phyloP scores from a whole-genome alignment of 2,113 vertebrate species.

The Acrocephalus kingi region DNA sequence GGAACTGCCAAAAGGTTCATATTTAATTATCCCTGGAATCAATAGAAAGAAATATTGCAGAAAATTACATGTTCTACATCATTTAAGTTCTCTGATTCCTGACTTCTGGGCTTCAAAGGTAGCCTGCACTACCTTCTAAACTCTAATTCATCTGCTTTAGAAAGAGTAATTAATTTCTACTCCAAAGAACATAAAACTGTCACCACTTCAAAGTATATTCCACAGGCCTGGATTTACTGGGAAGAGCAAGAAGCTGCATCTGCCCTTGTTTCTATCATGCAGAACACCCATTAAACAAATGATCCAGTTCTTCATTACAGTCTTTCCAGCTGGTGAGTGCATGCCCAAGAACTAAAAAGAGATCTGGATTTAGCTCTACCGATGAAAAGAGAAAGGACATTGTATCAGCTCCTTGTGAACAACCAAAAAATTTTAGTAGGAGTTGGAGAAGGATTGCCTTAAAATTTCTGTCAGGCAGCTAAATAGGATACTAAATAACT shows the following conservation, averaged over 20 bases:
- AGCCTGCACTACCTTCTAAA: not conserved
- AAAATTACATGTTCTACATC: slow-evolving; percentile 12
- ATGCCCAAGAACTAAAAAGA: not conserved
- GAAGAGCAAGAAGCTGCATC: not conserved
- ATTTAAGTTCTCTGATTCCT: slow-evolving; percentile 8
- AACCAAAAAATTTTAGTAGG: not conserved
- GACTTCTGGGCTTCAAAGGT: not conserved
- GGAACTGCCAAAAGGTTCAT: not conserved
- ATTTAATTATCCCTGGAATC: slow-evolving; percentile 29
- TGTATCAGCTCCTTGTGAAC: not conserved
- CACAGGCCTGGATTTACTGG: slow-evolving; percentile 5
- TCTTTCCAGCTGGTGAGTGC: not conserved
- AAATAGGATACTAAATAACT: not conserved
- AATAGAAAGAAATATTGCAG: not conserved
- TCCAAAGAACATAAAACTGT: not conserved
- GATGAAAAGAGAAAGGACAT: not conserved
- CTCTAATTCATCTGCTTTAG: not conserved
- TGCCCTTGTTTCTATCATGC: not conserved
- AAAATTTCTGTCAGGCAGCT: not conserved
- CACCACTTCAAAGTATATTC: not conserved
- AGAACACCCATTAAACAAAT: not conserved
- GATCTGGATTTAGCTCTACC: not conserved
- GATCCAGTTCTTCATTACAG: not conserved
- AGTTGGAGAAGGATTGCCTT: not conserved
- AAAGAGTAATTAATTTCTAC: slow-evolving; percentile 2